Percentiles rank a stretch among this genome's conserved stretches.
These are phyloP conservation scores for Boleophthalmus pectinirostris DNA, from an alignment of 2,113 vertebrate species.

Conservation along the genomic window DNA sequence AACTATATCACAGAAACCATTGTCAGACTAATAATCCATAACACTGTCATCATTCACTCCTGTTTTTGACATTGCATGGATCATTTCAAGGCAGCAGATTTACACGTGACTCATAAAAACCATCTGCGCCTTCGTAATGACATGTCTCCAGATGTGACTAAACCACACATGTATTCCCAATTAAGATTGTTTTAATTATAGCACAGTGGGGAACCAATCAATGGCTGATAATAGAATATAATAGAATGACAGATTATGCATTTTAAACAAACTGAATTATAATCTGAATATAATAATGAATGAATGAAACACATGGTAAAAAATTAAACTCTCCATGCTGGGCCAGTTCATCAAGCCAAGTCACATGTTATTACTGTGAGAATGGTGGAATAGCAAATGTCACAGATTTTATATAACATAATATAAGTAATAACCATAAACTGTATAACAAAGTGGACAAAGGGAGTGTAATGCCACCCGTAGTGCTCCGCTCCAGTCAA, in stretches of 20 bases:
- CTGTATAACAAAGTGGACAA: too few relatives aligned
- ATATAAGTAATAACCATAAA: too few relatives aligned
- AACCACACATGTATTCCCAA: constrained; percentile 48
- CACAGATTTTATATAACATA: too few relatives aligned
- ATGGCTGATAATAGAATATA: not conserved
- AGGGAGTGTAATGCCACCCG: too few relatives aligned
- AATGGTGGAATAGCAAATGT: too few relatives aligned
- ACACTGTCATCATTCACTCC: constrained; percentile 6
- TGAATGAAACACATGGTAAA: not conserved
- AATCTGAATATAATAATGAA: not conserved
- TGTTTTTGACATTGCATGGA: constrained; percentile 12
- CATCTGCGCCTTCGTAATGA: constrained; percentile 37
- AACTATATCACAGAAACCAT: not conserved
- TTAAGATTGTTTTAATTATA: constrained; percentile 40
- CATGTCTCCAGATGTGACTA: constrained; percentile 28
- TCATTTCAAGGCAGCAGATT: constrained; percentile 3
- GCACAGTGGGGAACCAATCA: constrained; percentile 17
- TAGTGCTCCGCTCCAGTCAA: too few relatives aligned
- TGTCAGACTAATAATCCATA: constrained; percentile 9
- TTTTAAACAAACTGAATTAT: not conserved
- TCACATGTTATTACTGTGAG: too few relatives aligned
- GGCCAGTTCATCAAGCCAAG: too few relatives aligned
- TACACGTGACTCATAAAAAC: constrained; percentile 8
- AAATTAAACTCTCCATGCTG: not conserved
- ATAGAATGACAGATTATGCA: too few relatives aligned